These are phyloP conservation scores for Frankliniella fusca DNA, from an alignment of 2,888 invertebrate species.

Conservation along the genomic window DNA sequence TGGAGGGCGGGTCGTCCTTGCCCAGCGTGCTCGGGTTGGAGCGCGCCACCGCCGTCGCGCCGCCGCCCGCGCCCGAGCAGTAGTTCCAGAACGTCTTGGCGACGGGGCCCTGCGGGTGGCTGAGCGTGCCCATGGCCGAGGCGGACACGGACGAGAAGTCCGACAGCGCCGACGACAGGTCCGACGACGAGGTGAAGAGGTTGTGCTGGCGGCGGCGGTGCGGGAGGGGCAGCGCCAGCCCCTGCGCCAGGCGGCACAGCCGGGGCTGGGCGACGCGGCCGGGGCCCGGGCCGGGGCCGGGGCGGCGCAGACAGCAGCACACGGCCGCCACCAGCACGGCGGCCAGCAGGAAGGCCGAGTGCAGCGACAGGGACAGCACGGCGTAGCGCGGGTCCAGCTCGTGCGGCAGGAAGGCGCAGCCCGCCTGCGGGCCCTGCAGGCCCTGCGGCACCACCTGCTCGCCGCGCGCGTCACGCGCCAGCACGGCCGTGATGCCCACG, in stretches of 20 bases:
- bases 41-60: slow-evolving; percentile 35
- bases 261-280: slow-evolving; percentile 30
- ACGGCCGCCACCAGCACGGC: slow-evolving; percentile 50
- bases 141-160: slow-evolving; percentile 41
- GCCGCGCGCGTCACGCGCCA: slow-evolving; percentile 45
- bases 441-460: slow-evolving; percentile 44
- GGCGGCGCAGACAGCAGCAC: slow-evolving; percentile 42
- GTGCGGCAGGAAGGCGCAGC: slow-evolving; percentile 51
- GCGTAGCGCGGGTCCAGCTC: slow-evolving; percentile 51
- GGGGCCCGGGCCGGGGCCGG: slow-evolving; percentile 35
- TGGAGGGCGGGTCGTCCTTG: slow-evolving; percentile 34
- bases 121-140: slow-evolving; percentile 38
- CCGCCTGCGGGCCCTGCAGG: slow-evolving; percentile 45
- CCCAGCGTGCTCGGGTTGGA: slow-evolving; percentile 33
- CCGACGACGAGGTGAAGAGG: slow-evolving; percentile 40
- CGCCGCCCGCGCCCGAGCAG: slow-evolving; percentile 35
- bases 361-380: slow-evolving; percentile 52
- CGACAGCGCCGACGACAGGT: slow-evolving; percentile 41
- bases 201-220: slow-evolving; percentile 31
- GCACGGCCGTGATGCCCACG: slow-evolving; percentile 53
- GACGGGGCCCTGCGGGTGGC: slow-evolving; percentile 34
- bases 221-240: not conserved
- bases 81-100: slow-evolving; percentile 36
- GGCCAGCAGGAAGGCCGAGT: slow-evolving; percentile 51
- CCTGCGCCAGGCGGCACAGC: not conserved